phyloP scores from a whole-genome alignment of 2,113 vertebrate species.

The Butorides virescens region DNA sequence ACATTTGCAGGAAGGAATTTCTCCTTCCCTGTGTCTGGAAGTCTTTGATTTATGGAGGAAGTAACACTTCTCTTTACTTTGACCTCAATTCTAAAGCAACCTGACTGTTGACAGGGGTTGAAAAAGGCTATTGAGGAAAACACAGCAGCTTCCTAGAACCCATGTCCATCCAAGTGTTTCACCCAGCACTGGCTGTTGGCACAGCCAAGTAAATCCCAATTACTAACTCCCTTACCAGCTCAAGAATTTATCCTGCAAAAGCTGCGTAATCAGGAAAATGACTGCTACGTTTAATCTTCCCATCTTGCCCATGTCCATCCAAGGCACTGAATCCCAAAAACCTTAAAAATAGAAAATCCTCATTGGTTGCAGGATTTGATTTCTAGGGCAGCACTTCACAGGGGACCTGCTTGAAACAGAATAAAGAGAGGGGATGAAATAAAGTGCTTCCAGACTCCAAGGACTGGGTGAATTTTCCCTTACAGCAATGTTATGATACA shows the following conservation, averaged over 20 bases:
- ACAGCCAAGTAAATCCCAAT: not conserved
- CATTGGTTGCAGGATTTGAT: not conserved
- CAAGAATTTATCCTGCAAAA: not conserved
- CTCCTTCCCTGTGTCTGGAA: not conserved
- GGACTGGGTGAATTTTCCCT: not conserved
- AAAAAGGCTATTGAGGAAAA: not conserved
- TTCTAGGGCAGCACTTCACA: not conserved
- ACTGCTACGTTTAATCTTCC: not conserved
- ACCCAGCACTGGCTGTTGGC: not conserved
- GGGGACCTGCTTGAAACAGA: not conserved
- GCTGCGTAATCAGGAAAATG: not conserved
- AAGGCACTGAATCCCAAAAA: not conserved
- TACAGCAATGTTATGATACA: not conserved
- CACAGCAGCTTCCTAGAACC: not conserved
- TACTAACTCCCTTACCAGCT: not conserved
- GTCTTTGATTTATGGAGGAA: not conserved
- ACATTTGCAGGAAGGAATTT: not conserved
- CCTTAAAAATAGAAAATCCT: not conserved
- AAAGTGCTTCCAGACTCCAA: not conserved
- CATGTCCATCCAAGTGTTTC: not conserved
- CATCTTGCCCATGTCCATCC: not conserved
- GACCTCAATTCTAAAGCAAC: not conserved
- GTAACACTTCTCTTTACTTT: not conserved
- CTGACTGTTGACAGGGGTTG: not conserved
- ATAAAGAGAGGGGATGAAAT: not conserved